These are phyloP conservation scores for Ptychochromis oligacanthus DNA, from an alignment of 2,113 vertebrate species.

Conservation along the genomic window DNA sequence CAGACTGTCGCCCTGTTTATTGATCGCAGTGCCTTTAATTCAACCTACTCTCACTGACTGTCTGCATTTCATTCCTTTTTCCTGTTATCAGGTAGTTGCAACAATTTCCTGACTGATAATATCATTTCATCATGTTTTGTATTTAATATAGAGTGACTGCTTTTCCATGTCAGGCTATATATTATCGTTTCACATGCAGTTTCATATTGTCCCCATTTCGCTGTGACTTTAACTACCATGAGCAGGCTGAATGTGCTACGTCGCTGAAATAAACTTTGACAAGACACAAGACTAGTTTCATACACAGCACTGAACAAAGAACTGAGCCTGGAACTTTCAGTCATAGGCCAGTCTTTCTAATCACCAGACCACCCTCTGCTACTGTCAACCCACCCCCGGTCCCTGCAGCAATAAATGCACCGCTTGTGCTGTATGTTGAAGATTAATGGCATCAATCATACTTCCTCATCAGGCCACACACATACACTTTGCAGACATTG, in stretches of 20 bases:
- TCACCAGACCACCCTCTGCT: constrained; percentile 19
- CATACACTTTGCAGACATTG: constrained; percentile 36
- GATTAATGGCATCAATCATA: constrained; percentile 56
- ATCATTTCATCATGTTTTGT: not conserved
- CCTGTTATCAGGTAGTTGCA: not conserved
- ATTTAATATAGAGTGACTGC: not conserved
- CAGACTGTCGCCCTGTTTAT: not conserved
- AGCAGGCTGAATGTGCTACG: not conserved
- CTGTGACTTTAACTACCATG: not conserved
- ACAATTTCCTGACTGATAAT: not conserved
- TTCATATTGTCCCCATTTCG: no score
- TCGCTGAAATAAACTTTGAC: constrained; percentile 18
- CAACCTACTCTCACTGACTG: not conserved
- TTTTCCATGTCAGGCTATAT: not conserved
- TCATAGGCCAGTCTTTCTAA: constrained; percentile 7
- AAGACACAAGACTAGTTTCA: not conserved
- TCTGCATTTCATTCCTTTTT: not conserved
- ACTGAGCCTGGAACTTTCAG: not conserved
- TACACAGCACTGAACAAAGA: not conserved
- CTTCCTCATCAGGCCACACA: constrained; percentile 25
- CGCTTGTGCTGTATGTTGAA: not conserved
- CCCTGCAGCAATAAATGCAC: constrained; percentile 31
- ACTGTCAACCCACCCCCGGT: not conserved
- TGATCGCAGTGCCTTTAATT: not conserved
- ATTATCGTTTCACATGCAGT: no score